A percentile compares a stretch with the other conserved stretches of the same genome.
These are phyloP conservation scores for Aplochiton taeniatus DNA, from an alignment of 2,797 vertebrate genomes.

Conservation along the genomic window DNA sequence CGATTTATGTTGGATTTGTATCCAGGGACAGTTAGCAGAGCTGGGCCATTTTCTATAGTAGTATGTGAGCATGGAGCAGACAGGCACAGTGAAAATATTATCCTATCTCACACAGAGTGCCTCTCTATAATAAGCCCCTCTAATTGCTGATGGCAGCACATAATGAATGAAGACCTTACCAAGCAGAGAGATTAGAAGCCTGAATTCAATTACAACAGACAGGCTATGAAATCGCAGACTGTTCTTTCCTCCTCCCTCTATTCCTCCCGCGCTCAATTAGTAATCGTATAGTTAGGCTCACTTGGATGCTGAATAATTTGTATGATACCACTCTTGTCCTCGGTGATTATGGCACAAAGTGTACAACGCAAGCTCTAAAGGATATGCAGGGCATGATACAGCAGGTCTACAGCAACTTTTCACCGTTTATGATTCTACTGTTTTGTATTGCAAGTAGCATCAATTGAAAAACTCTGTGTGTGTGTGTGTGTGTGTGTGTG, in stretches of 20 bases:
- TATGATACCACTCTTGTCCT: slow-evolving; percentile 9
- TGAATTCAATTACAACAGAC: slow-evolving; percentile 44
- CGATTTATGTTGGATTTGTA: background rate
- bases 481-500: slow-evolving; percentile 8
- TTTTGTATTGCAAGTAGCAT: background rate
- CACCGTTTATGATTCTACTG: too few relatives aligned
- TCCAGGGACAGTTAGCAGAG: too few relatives aligned
- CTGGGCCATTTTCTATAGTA: slow-evolving; percentile 23
- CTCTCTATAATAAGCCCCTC: slow-evolving; percentile 56
- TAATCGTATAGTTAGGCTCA: slow-evolving; percentile 15
- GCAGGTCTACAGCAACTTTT: background rate
- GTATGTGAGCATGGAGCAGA: background rate
- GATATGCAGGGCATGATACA: background rate
- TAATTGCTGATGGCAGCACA: slow-evolving; percentile 61
- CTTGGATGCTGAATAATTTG: slow-evolving; percentile 21
- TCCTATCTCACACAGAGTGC: slow-evolving; percentile 29
- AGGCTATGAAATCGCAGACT: slow-evolving; percentile 42
- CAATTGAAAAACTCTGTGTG: slow-evolving; percentile 10
- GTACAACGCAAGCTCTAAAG: slow-evolving; percentile 5
- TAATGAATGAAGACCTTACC: slow-evolving; percentile 67
- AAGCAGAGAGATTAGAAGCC: slow-evolving; percentile 57
- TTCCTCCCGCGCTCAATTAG: background rate
- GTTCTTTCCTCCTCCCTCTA: slow-evolving; percentile 28
- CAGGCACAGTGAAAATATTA: slow-evolving; percentile 49
- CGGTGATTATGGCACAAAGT: background rate